Evolutionary conservation across 2,797 vertebrate species (phyloP).

Genomic region (Catharus ustulatus): DNA sequence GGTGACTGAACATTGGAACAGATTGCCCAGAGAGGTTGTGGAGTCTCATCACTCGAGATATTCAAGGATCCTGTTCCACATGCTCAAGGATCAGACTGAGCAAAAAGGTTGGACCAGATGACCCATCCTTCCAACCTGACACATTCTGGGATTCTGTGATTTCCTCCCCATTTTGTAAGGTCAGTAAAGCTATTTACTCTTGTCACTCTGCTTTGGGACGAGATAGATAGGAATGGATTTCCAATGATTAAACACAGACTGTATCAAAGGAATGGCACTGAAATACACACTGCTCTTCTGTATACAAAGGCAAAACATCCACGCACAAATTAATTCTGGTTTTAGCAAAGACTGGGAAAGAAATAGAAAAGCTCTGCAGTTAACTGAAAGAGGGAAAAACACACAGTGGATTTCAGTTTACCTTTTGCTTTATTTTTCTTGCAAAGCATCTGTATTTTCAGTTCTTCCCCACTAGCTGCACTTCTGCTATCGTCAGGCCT

Average conservation of each 20-base stretch:
- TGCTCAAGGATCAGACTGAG: not conserved
- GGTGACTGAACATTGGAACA: not conserved
- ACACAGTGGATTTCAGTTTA: slow-evolving; percentile 35
- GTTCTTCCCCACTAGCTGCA: not conserved
- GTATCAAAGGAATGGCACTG: not conserved
- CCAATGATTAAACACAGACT: not conserved
- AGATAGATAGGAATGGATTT: not conserved
- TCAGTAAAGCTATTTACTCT: not conserved
- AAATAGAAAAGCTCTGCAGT: not conserved
- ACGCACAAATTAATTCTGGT: not conserved
- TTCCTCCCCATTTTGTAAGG: not conserved
- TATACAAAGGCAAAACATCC: not conserved
- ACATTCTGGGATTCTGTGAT: not conserved
- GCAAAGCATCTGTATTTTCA: slow-evolving; percentile 75
- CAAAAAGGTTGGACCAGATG: not conserved
- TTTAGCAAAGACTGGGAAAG: not conserved
- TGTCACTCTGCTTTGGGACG: not conserved
- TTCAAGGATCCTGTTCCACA: not conserved
- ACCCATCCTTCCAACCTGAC: not conserved
- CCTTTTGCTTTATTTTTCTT: slow-evolving; percentile 76
- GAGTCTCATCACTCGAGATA: not conserved
- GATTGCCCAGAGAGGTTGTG: not conserved
- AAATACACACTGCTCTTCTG: not conserved
- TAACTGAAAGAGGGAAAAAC: not conserved
- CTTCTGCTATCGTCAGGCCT: slow-evolving; percentile 65